These are phyloP conservation scores for Penaeus indicus DNA, from an alignment of 1,140 invertebrate species.

Conservation along the genomic window DNA sequence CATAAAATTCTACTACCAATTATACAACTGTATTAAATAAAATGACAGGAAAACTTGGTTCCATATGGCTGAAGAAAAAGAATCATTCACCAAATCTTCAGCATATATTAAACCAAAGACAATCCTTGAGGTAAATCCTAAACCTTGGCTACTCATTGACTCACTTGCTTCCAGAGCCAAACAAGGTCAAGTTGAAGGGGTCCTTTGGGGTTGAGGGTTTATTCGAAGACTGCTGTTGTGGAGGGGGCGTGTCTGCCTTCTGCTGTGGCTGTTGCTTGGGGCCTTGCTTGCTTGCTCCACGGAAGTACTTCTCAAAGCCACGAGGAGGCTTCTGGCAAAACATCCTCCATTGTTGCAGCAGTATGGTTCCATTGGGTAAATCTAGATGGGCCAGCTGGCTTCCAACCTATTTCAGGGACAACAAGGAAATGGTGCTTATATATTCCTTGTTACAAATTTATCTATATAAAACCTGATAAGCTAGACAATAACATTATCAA, in stretches of 20 bases:
- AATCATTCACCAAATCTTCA: background rate
- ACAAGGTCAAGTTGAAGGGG: slow-evolving; percentile 53
- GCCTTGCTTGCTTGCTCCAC: slow-evolving; percentile 29
- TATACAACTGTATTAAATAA: too few species aligned
- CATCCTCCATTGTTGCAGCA: slow-evolving; percentile 47
- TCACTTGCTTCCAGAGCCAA: slow-evolving; percentile 52
- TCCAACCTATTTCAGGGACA: slow-evolving; percentile 17
- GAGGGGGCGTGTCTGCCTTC: background rate
- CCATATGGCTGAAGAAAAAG: too few species aligned
- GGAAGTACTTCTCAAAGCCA: slow-evolving; percentile 63
- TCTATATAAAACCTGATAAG: too few species aligned
- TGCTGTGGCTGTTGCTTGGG: background rate
- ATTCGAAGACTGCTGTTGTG: slow-evolving; percentile 18
- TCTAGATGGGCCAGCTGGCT: slow-evolving; percentile 38
- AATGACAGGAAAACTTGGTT: too few species aligned
- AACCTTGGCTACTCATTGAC: slow-evolving; percentile 7
- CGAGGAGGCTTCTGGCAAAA: slow-evolving; percentile 55
- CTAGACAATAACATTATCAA: too few species aligned
- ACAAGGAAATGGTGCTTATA: background rate
- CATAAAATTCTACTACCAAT: too few species aligned
- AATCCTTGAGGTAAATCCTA: background rate
- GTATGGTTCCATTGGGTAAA: background rate
- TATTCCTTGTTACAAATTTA: too few species aligned
- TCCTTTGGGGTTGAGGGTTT: slow-evolving; percentile 23
- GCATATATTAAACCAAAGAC: background rate